Evolutionary conservation across 2,797 vertebrate genomes (phyloP), one percentile per base, ranked within the genome.

Genomic region (Amniataba percoides): DNA sequence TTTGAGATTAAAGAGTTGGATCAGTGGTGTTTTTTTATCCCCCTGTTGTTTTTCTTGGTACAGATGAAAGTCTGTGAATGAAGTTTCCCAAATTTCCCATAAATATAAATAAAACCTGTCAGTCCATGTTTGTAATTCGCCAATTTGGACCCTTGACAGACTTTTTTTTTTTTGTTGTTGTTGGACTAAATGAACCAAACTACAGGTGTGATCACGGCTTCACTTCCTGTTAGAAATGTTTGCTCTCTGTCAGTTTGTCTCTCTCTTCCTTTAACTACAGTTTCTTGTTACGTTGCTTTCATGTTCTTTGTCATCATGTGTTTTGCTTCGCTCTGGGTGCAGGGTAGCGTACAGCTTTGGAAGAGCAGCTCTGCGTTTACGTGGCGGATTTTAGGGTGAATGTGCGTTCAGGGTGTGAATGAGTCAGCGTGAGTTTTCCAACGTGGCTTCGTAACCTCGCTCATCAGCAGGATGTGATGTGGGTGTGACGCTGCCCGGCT

Each of bases 301-400:
- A n/a, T 57, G 16, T 12, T 19, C 46, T 25, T n/a, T 15, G n/a
- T 57, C n/a, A n/a, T 51, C 25, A 34, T 42, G 21, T 36, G 58
- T 36, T 69, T 65, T 14, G 14, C 27, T 58, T 76, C 39, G 13
- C 25, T 83, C 49, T 71, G 61, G 45, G 57, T 52, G 56, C 42
- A 61, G 62, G 25, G 4, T 59, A 40, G 14, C 36, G 3, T 11
- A 46, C 49, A 48, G 42, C 49, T 78, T 46, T 40, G 5, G 65
- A 64, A 18, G 59, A 51, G 0, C 36, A 58, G n/a, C 23, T 21
- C 7, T 43, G 18, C 16, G 21, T 48, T 72, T 19, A 46, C 52
- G 23, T 61, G n/a, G 21, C 43, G 25, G 45, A 52, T 12, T 9
- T 45, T 15, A 1, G 18, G 65, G 18, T 46, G 27, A 51, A 53